Percentiles rank a stretch among this genome's conserved stretches.
These are phyloP conservation scores for Caradrina clavipalpis DNA, from an alignment of 2,888 invertebrate genomes.

Conservation along the genomic window DNA sequence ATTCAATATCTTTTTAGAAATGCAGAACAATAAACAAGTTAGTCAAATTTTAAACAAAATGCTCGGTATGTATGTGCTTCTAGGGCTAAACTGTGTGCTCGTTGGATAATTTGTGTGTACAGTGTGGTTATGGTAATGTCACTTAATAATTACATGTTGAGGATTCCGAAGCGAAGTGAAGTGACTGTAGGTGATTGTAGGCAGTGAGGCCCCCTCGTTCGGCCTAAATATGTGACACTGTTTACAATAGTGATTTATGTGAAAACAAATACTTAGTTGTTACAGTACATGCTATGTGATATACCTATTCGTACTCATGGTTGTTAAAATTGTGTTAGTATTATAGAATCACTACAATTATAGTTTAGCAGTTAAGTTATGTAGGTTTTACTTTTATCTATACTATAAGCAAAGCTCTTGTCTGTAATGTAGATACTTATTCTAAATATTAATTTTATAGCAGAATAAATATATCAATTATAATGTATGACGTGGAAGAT, in stretches of 20 bases:
- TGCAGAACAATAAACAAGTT: slow-evolving; percentile 79
- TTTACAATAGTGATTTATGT: slow-evolving; percentile 21
- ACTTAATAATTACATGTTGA: background rate
- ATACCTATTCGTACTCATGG: slow-evolving; percentile 71
- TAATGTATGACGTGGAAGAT: background rate
- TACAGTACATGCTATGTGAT: slow-evolving; percentile 70
- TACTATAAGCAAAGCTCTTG: background rate
- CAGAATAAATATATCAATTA: background rate
- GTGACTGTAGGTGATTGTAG: background rate
- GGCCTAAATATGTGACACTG: slow-evolving; percentile 2
- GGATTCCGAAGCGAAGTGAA: slow-evolving; percentile 20
- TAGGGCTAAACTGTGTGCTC: slow-evolving; percentile 12
- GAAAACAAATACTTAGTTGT: slow-evolving; percentile 29
- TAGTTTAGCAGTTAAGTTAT: slow-evolving; percentile 2
- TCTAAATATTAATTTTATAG: background rate
- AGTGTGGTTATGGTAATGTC: slow-evolving; percentile 8
- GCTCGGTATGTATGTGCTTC: slow-evolving; percentile 45
- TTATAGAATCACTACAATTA: background rate
- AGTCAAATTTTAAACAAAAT: slow-evolving; percentile 54
- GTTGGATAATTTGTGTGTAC: slow-evolving; percentile 18
- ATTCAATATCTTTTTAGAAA: slow-evolving; percentile 88
- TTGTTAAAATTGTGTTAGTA: slow-evolving; percentile 67
- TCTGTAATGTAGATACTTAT: no score
- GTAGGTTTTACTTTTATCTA: background rate
- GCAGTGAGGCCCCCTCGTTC: background rate